A percentile compares a stretch with the other conserved stretches of the same genome.
Evolutionary conservation across 2,113 vertebrate species (phyloP).

Genomic region (Alligator sinensis): DNA sequence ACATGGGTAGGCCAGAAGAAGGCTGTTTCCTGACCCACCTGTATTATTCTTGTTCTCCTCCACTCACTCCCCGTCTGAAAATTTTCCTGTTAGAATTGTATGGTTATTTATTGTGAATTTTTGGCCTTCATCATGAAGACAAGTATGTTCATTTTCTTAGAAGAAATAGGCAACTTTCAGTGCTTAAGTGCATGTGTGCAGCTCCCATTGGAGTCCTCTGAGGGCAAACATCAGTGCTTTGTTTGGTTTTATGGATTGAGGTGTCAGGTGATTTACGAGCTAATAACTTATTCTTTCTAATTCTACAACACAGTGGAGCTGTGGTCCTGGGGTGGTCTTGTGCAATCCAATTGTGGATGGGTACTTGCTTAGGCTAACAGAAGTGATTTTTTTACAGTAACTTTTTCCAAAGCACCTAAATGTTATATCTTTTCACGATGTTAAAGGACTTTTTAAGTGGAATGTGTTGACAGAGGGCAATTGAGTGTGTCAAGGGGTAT

Average conservation of each 20-base stretch:
- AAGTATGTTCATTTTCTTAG: constrained; percentile 1
- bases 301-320: not conserved
- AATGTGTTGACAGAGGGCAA: not conserved
- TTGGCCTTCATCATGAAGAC: not conserved
- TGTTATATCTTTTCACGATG: not conserved
- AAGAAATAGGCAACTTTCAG: not conserved
- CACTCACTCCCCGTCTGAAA: not conserved
- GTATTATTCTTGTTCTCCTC: not conserved
- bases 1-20: not conserved
- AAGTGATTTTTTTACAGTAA: not conserved
- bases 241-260: rapidly evolving
- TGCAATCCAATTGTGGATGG: not conserved
- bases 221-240: not conserved
- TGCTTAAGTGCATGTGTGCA: not conserved
- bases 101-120: not conserved
- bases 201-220: not conserved
- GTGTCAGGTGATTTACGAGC: rapidly evolving
- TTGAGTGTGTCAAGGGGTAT: not conserved
- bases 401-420: not conserved
- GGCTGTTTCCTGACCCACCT: not conserved
- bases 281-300: not conserved
- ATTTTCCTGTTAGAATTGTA: not conserved
- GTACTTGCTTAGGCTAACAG: not conserved
- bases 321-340: not conserved
- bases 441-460: not conserved